Conservation (phyloP, 2,113 vertebrate genomes). For the Marmota monax region DNA sequence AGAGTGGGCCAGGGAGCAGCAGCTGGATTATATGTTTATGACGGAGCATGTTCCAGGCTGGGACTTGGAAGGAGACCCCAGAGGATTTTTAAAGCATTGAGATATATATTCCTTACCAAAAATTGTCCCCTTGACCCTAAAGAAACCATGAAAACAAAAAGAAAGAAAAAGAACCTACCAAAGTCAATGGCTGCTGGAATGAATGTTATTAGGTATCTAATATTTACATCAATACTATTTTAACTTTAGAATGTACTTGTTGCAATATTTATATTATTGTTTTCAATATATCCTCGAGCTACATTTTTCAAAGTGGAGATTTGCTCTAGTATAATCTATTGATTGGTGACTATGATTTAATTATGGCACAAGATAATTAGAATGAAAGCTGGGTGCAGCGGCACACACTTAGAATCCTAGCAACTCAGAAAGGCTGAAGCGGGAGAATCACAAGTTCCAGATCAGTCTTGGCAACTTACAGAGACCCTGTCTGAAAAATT, state of each 20-base stretch:
- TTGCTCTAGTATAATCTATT: conserved; percentile 17
- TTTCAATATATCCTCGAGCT: background rate
- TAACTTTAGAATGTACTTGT: background rate
- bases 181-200: background rate
- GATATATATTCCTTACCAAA: background rate
- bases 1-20: background rate
- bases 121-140: background rate
- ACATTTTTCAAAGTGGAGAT: background rate
- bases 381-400: background rate
- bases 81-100: background rate
- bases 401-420: too few species aligned
- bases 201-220: background rate
- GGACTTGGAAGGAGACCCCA: background rate
- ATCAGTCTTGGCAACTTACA: too few species aligned
- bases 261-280: background rate
- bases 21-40: background rate
- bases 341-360: background rate
- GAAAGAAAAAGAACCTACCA: background rate
- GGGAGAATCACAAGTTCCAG: too few species aligned
- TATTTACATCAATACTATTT: background rate
- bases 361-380: background rate
- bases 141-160: background rate
- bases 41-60: background rate
- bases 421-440: too few species aligned
- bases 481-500: too few species aligned